Evolutionary conservation across 1,140 invertebrate species (phyloP), one percentile per base, ranked within the genome.

Genomic region (Lerema accius): DNA sequence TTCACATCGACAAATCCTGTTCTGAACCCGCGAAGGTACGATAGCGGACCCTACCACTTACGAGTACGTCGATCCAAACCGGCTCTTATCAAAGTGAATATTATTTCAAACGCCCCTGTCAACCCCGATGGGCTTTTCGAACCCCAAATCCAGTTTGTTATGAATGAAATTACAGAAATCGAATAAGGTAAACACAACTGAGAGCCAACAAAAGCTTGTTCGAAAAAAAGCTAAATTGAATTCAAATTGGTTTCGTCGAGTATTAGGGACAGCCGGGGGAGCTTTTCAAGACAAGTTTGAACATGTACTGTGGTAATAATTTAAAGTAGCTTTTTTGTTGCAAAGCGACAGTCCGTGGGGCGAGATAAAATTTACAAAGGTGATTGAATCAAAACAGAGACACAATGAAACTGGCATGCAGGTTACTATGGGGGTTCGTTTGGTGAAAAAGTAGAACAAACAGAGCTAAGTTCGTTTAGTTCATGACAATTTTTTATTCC

Each of bases 131-230:
- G 82, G 83, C 80, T 84, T 85, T 83, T 73, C 71, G 76, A 84
- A 81, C 84, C 86, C 87, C 78, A 86, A 90, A 90, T 90, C 88
- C 86, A 84, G 88, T 90, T 90, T 90, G 84, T 88, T 88, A 90
- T 90, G 88, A 90, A 90, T 89, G 88, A 90, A 90, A 90, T 90
- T 90, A 90, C 84, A 89, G 86, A 89, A 90, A 90, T 90, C 88
- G 86, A 90, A 90, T 90, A 90, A 90, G 80, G 88, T 90, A 89
- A 89, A 90, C 84, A 90, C 84, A 88, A 88, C 86, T 83, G 84
- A 84, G 86, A 86, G 86, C 76, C 84, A 90, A 90, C 88, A 90
- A 90, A 90, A 90, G 88, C 84, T 85, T 83, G 83, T 70, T 73
- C 78, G 80, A 85, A 90, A 89, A 89, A 89, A 90, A 89, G 74